Evolutionary conservation across 2,113 vertebrate species (phyloP).

Genomic region (Lampris megalopsis): DNA sequence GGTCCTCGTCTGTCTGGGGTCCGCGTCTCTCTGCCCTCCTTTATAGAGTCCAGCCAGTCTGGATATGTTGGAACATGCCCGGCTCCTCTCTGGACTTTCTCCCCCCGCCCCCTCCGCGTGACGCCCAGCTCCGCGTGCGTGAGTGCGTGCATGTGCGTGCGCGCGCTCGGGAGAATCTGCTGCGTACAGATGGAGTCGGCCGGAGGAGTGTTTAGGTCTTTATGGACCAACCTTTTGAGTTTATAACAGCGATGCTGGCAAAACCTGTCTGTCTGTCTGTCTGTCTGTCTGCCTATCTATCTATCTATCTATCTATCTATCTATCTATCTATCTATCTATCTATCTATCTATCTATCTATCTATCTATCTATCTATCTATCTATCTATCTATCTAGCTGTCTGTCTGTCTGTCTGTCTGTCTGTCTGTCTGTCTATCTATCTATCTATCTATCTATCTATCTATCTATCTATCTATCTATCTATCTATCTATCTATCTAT

Average conservation of each 20-base stretch:
- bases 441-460: no score
- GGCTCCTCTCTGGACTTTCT: constrained; percentile 68
- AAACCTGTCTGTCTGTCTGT: no score
- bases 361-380: background rate
- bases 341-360: background rate
- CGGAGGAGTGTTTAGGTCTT: no score
- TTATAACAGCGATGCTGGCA: no score
- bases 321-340: no score
- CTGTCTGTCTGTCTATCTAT: background rate
- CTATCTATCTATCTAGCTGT: background rate
- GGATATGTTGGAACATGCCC: constrained; percentile 90
- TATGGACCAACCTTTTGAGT: no score
- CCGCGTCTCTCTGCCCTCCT: constrained; percentile 4
- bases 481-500: no score
- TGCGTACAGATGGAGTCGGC: background rate
- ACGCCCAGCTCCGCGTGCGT: constrained; percentile 39
- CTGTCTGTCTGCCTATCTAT: no score
- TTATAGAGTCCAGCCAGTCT: constrained; percentile 34
- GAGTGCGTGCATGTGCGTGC: background rate
- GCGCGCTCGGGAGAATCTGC: background rate
- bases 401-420: background rate
- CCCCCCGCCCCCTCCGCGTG: constrained; percentile 75
- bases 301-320: no score
- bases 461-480: no score
- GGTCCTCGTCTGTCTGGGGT: background rate